phyloP scores from a whole-genome alignment of 2,113 vertebrate genomes.

The Gyps fulvus region DNA sequence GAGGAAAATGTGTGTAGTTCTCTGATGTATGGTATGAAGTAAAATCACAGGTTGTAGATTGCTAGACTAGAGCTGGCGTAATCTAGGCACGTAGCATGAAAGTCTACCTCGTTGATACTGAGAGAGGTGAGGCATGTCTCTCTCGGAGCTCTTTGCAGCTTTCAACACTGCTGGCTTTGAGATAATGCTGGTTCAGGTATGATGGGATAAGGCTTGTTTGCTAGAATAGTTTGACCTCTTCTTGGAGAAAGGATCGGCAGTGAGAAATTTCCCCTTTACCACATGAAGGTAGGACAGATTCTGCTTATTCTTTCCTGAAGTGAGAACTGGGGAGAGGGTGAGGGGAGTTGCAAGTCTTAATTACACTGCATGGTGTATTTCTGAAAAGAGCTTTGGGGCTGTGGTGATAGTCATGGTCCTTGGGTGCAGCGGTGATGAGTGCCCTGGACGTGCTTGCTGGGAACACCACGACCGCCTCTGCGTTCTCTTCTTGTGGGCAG shows the following conservation, averaged over 20 bases:
- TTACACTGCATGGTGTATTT: neutral
- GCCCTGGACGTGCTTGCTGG: neutral
- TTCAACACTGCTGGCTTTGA: neutral
- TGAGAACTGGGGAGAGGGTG: neutral
- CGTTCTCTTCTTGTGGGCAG: neutral
- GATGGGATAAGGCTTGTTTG: neutral
- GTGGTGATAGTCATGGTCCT: neutral
- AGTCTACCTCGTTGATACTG: neutral
- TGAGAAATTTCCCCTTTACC: neutral
- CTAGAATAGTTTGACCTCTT: neutral
- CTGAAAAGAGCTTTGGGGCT: neutral
- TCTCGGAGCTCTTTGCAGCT: neutral
- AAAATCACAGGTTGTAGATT: neutral
- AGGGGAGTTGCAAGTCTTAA: neutral
- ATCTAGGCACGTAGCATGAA: neutral
- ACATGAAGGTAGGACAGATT: neutral
- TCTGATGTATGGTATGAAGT: neutral
- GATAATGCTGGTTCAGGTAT: neutral
- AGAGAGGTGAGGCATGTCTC: neutral
- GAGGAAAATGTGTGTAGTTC: neutral
- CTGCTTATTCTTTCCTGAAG: neutral
- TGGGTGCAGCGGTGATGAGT: neutral
- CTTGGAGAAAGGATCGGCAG: neutral
- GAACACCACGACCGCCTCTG: rapidly evolving
- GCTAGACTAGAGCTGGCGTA: neutral